Conservation (phyloP, 2,113 vertebrate genomes). For the Eclectus roratus region DNA sequence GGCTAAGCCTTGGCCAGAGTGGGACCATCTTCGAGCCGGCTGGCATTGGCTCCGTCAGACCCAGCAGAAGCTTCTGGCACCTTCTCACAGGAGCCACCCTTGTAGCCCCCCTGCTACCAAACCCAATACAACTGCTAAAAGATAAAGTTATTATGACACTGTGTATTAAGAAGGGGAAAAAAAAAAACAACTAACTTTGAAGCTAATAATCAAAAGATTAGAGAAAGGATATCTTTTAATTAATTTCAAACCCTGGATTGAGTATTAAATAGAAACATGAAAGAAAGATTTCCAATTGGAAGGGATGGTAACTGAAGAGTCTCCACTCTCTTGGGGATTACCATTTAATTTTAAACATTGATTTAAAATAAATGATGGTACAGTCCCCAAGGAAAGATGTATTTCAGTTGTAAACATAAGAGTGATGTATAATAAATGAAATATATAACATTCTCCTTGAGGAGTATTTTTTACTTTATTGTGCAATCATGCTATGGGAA, state of each 20-base stretch:
- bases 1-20: background rate
- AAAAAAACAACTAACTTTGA: slow-evolving; percentile 66
- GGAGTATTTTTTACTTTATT: slow-evolving; percentile 48
- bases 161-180: background rate
- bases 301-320: slow-evolving; percentile 58
- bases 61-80: background rate
- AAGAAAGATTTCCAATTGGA: slow-evolving; percentile 75
- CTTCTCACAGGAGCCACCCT: background rate
- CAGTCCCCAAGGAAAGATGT: slow-evolving; percentile 70
- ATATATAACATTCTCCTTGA: slow-evolving; percentile 60
- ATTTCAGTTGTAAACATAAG: slow-evolving; percentile 68
- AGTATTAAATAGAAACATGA: slow-evolving; percentile 77
- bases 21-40: background rate
- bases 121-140: slow-evolving; percentile 38
- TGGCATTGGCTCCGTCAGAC: background rate
- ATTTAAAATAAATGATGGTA: slow-evolving; percentile 79
- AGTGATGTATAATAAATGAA: slow-evolving; percentile 70
- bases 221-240: slow-evolving; percentile 82
- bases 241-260: slow-evolving; percentile 78
- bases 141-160: slow-evolving; percentile 70
- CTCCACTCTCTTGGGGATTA: slow-evolving; percentile 67
- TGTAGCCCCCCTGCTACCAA: background rate
- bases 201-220: slow-evolving; percentile 83
- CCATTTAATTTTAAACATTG: slow-evolving; percentile 81
- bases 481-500: slow-evolving; percentile 31